These are phyloP conservation scores for Blomia tropicalis DNA, from an alignment of 2,888 invertebrate genomes.

Conservation along the genomic window DNA sequence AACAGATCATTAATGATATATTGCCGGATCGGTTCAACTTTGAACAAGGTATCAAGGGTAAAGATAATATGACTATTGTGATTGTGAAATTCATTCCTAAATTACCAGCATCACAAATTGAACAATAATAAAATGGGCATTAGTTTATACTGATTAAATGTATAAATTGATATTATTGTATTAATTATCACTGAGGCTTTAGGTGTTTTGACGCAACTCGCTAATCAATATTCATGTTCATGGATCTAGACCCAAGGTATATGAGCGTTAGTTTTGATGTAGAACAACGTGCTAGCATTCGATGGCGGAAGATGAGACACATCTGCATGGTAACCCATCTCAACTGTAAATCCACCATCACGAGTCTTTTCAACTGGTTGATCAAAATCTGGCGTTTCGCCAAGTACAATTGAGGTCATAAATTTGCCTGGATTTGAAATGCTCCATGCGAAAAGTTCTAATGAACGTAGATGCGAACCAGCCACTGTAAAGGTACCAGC, in stretches of 20 bases:
- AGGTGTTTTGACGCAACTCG: no score
- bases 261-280: conserved; percentile 12
- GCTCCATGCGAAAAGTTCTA: conserved; percentile 16
- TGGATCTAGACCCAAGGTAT: conserved; percentile 16
- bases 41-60: no score
- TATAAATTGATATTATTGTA: no score
- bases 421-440: conserved; percentile 17
- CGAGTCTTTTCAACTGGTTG: conserved; percentile 14
- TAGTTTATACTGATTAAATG: no score
- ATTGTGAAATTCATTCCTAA: no score
- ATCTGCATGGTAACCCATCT: conserved; percentile 20
- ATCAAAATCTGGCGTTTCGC: conserved; percentile 19
- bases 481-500: conserved; percentile 20
- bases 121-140: no score
- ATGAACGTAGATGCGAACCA: conserved; percentile 15
- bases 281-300: conserved; percentile 11
- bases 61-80: no score
- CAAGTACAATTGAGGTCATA: neutral
- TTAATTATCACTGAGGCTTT: no score
- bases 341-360: neutral
- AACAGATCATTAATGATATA: no score
- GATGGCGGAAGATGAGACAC: neutral
- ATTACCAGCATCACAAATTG: no score
- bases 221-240: no score
- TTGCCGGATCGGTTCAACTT: no score